Evolutionary conservation across 2,797 vertebrate species (phyloP), one percentile per base, ranked within the genome.

Genomic region (Nannoperca australis): DNA sequence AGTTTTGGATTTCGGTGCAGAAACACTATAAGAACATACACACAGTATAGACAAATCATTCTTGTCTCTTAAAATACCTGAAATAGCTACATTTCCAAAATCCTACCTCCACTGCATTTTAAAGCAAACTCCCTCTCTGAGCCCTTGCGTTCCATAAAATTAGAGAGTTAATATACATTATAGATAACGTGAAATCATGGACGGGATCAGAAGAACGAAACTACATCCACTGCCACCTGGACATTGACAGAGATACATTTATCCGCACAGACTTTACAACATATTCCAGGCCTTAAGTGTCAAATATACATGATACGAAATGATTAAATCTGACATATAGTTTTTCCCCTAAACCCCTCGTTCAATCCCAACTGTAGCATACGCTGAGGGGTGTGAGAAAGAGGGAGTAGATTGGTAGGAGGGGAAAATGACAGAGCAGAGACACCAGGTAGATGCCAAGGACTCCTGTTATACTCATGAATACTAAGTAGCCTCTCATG

Each of bases 401-500:
- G 3, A 22, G 10, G 24, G 13, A 24, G 38, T 8, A 6, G 14
- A 63, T 9, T 34, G 70, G 8, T 22, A 7, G 18, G 20, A 32
- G 20, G 3, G 2, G 27, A 34, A 22, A 20, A 58, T 30, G 8
- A 30, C 36, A 14, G 27, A 34, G 10, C 42, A 44, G 12, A 24
- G 18, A 17, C 10, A 58, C 4, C 18, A 30, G 30, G 15, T 45
- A 18, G 27, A 60, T 22, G n/a, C 34, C 24, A 7, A 60, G 11
- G 11, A 27, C 53, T 56, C 18, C 15, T 24, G 13, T 27, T 27
- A 2, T 24, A 22, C 44, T 83, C 36, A 51, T 71, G 71, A 70
- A 78, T 78, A 55, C 65, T 27, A 65, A 83, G 49, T 15, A 34
- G 40, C n/a, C 49, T 55, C 51, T 7, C 2, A n/a, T 51, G 50